phyloP scores from a whole-genome alignment of 1,140 invertebrate species.

The Penaeus japonicus region DNA sequence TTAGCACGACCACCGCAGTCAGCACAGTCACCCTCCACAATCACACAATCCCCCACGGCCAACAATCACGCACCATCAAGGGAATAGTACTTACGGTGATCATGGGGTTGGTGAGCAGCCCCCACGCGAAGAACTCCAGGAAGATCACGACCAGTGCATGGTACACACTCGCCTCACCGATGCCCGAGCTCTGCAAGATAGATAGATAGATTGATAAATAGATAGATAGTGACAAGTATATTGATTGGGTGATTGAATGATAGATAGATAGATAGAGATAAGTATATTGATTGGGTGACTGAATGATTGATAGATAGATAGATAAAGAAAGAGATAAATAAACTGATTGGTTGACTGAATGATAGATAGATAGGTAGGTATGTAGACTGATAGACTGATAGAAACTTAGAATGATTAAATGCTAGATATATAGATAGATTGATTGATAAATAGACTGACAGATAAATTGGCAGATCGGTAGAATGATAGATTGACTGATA shows the following conservation, averaged over 20 bases:
- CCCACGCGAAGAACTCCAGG: conserved; percentile 99
- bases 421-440: too few relatives aligned
- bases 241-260: not conserved
- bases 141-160: conserved; percentile 99
- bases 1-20: too few relatives aligned
- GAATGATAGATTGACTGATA: too few relatives aligned
- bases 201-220: not conserved
- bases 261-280: not conserved
- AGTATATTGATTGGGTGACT: too few relatives aligned
- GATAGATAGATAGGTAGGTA: not conserved
- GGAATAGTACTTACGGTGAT: conserved; percentile 80
- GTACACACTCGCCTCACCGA: conserved; percentile 93
- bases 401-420: not conserved
- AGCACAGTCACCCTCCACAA: too few relatives aligned
- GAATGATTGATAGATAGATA: not conserved
- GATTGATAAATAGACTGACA: too few relatives aligned
- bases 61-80: too few relatives aligned
- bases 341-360: not conserved
- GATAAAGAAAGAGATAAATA: not conserved
- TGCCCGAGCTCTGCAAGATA: conserved; percentile 71
- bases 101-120: conserved; percentile 95
- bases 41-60: too few relatives aligned
- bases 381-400: not conserved
- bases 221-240: not conserved
- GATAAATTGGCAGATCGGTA: too few relatives aligned